Evolutionary conservation across 2,888 invertebrate species (phyloP), one percentile per base, ranked within the genome.

Genomic region (Sarcophaga rosellei): DNA sequence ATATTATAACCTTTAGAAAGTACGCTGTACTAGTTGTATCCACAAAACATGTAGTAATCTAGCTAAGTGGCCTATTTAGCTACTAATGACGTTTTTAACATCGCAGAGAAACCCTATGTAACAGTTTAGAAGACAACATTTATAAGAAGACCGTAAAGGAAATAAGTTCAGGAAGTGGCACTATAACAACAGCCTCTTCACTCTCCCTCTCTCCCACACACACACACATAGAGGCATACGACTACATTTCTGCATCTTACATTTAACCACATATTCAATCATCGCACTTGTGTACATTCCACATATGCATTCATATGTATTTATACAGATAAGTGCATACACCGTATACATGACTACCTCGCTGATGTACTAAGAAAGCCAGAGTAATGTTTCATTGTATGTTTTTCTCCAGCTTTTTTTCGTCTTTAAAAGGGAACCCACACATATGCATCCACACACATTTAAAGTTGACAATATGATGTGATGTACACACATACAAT

Each of bases 81-180:
- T 17, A 53, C 5, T 53, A 3, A 17, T 53, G 53, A 2, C 10
- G 0, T 10, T 53, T 17, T 17, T 53, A 15, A 15, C 17, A 17
- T 1, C 15, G 4, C 17, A 53, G 3, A 17, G 53, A 53, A 53
- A 53, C 53, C 53, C 53, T 53, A 17, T 17, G 53, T 2, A 17
- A 4, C 12, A 53, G 4, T 15, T 53, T 53, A 72, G 65, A 69
- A 61, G 74, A 79, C 74, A 79, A 75, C 70, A 61, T 75, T 75
- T 84, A 65, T 66, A 86, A 86, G 84, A 81, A 70, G 61, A 69
- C 74, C 66, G 61, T 53, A 78, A 86, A 86, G 86, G 86, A 86
- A 84, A 84, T 86, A 86, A 74, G 84, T 86, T 75, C 84, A 86
- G 86, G 86, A 86, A 81, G 84, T 86, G 84, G 74, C 77, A 86